Conservation (phyloP, 1,140 invertebrate species). For the Vanessa atalanta region DNA sequence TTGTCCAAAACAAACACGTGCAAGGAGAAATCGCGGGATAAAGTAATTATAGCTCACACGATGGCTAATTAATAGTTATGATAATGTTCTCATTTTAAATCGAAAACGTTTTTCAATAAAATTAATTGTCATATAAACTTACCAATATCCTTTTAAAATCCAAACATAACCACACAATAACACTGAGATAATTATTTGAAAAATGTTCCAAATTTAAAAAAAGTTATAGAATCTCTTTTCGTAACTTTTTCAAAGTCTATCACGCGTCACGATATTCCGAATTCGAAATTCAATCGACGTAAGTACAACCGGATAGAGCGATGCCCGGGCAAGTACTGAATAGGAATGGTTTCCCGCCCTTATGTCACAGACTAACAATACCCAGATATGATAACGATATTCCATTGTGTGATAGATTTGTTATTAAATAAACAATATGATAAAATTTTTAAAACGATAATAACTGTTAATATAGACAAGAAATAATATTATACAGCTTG, state of each 20-base stretch:
- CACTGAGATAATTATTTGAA: not conserved
- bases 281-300: constrained; percentile 50
- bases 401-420: not conserved
- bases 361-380: constrained; percentile 34
- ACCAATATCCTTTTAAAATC: constrained; percentile 14
- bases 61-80: no score
- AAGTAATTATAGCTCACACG: no score
- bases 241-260: constrained; percentile 11
- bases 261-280: constrained; percentile 42
- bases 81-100: no score
- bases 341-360: constrained; percentile 65
- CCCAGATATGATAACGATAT: constrained; percentile 4
- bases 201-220: not conserved
- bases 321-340: constrained; percentile 62
- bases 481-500: not conserved
- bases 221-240: not conserved
- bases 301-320: constrained; percentile 52
- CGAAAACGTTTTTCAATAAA: no score
- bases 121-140: not conserved
- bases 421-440: not conserved
- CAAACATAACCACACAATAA: constrained; percentile 6
- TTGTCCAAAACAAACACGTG: no score
- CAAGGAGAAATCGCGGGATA: no score
- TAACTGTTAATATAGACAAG: not conserved
- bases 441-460: not conserved